Evolutionary conservation across 2,888 invertebrate species (phyloP), one percentile per base, ranked within the genome.

Genomic region (Drosophila paracracens): DNA sequence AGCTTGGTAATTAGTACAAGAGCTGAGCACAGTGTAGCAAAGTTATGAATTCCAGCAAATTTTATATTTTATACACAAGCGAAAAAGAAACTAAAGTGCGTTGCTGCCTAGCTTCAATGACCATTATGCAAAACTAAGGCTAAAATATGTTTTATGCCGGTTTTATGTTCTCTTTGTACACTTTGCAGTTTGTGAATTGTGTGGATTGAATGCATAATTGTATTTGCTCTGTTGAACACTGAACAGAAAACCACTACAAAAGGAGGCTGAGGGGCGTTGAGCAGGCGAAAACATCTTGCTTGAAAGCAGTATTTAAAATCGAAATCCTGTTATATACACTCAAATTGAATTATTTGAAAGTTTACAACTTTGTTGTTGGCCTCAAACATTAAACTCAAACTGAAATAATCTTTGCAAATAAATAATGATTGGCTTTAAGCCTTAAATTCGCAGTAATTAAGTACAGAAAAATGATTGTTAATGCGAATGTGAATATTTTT

Each of bases 121-220:
- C 68, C 79, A 68, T 70, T 74, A 79, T 65, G 67, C 56, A 50
- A 78, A 73, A 79, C 82, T 76, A 69, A 70, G 68, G 73, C 64
- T 63, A 38, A 74, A 84, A 76, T 73, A 58, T 61, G 66, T 76
- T 82, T 77, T 60, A 76, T 85, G 81, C 68, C 71, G 68, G 64
- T 40, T 70, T 69, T 36, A 18, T 11, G 50, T 56, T 65, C 50
- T 40, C 31, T 65, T 79, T 74, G 60, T 31, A 38, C 60, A 52
- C 4, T 13, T 56, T 56, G 38, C 59, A 40, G 38, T 35, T 13
- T 16, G 35, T 36, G 40, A 52, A 51, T 25, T 61, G 52, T 52
- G 48, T 51, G 27, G 10, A 27, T 43, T 63, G 48, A 43, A 51
- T 63, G 48, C 31, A 50, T 48, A 46, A 27, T 50, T 38, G 52